These are phyloP conservation scores for Cephus pygmeus DNA, from an alignment of 2,888 invertebrate genomes.

Conservation along the genomic window DNA sequence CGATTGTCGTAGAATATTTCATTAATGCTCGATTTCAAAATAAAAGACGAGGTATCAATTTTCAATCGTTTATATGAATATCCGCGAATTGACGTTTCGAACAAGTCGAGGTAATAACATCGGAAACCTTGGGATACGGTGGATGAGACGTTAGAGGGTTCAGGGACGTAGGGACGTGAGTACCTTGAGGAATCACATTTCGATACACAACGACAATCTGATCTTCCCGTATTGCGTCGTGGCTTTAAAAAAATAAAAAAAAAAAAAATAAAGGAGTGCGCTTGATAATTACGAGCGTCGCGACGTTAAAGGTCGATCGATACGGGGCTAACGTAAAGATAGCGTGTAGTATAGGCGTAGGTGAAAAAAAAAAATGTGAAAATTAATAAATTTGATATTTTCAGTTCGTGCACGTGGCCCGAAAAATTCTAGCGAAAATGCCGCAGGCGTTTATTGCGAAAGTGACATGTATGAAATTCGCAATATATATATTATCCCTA, in stretches of 20 bases:
- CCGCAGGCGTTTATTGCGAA: neutral
- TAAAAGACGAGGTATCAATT: neutral
- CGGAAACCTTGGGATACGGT: neutral
- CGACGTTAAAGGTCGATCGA: neutral
- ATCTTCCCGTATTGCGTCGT: neutral
- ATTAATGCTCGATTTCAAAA: neutral
- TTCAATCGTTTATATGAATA: neutral
- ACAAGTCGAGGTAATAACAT: neutral
- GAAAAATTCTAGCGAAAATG: no score
- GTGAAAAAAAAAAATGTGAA: no score
- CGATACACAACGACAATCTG: neutral
- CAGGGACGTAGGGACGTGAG: slow-evolving; percentile 7
- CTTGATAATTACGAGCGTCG: neutral
- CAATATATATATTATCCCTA: neutral
- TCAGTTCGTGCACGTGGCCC: no score
- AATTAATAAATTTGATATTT: no score
- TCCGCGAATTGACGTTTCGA: neutral
- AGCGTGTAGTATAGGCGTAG: no score
- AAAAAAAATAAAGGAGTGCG: neutral
- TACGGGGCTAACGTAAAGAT: neutral
- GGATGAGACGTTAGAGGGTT: neutral
- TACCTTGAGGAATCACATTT: neutral
- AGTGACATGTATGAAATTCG: neutral
- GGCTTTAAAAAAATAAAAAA: neutral
- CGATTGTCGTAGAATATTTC: neutral